Conservation (phyloP, 2,113 vertebrate species). For the Proteles cristata region DNA sequence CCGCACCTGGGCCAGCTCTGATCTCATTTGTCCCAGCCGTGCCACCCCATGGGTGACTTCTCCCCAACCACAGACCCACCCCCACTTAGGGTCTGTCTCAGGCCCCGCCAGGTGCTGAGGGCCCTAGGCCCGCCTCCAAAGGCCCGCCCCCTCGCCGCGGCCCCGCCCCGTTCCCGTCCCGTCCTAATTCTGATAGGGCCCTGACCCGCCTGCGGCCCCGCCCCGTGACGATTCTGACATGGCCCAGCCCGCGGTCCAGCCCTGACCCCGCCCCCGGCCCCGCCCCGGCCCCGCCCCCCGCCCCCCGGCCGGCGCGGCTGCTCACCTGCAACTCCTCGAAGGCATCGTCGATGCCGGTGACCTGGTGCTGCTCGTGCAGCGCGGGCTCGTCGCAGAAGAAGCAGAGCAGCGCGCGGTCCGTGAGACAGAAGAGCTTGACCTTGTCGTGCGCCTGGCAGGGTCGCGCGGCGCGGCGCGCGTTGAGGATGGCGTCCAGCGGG, state of each 20-base stretch:
- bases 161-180: neutral
- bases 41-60: neutral
- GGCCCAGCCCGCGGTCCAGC: neutral
- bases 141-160: neutral
- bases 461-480: slow-evolving; percentile 93
- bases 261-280: neutral
- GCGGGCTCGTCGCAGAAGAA: slow-evolving; percentile 98
- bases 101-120: fast-evolving
- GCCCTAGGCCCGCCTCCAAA: neutral
- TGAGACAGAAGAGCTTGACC: slow-evolving; percentile 99
- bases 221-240: neutral
- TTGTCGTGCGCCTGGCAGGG: slow-evolving; percentile 99
- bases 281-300: neutral
- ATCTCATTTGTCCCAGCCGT: neutral
- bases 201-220: neutral
- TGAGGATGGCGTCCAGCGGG: slow-evolving; percentile 96
- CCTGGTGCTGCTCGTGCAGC: slow-evolving; percentile 97
- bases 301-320: fast-evolving
- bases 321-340: slow-evolving; percentile 97
- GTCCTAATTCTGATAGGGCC: slow-evolving; percentile 44
- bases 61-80: neutral
- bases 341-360: slow-evolving; percentile 96
- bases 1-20: neutral
- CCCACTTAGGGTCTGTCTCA: neutral
- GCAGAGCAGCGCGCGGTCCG: slow-evolving; percentile 95